phyloP scores from a whole-genome alignment of 2,113 vertebrate genomes.

The Pristiophorus japonicus region DNA sequence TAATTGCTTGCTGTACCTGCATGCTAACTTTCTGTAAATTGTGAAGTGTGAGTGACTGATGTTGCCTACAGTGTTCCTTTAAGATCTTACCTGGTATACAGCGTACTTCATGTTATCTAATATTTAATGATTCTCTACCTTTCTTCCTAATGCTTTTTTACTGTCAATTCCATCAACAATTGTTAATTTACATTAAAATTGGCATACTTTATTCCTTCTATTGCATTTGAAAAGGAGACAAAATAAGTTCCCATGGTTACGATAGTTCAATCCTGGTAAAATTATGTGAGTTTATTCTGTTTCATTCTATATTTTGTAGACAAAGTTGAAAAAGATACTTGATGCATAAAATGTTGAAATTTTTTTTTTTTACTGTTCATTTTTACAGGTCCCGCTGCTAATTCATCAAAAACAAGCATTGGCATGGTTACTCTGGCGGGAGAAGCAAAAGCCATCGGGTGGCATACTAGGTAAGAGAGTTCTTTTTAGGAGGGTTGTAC shows the following conservation, averaged over 20 bases:
- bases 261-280: neutral
- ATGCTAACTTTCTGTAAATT: too few species aligned
- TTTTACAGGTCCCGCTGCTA: conserved; percentile 62
- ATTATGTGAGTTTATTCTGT: neutral
- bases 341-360: neutral
- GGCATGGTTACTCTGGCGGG: conserved; percentile 86
- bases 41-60: neutral
- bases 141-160: neutral
- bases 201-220: neutral
- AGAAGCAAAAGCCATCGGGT: conserved; percentile 80
- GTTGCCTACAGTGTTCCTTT: neutral
- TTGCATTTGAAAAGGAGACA: neutral
- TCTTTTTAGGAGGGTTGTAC: neutral
- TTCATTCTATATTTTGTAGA: neutral
- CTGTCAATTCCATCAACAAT: neutral
- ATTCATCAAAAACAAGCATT: conserved; percentile 82
- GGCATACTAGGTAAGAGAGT: conserved; percentile 79
- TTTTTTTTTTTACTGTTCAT: too few species aligned
- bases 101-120: neutral
- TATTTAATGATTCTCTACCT: neutral
- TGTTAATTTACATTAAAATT: neutral
- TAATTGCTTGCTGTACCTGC: too few species aligned
- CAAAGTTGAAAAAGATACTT: neutral
- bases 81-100: neutral
- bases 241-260: neutral